These are phyloP conservation scores for Orcinus orca DNA, from an alignment of 2,113 vertebrate species.

Conservation along the genomic window DNA sequence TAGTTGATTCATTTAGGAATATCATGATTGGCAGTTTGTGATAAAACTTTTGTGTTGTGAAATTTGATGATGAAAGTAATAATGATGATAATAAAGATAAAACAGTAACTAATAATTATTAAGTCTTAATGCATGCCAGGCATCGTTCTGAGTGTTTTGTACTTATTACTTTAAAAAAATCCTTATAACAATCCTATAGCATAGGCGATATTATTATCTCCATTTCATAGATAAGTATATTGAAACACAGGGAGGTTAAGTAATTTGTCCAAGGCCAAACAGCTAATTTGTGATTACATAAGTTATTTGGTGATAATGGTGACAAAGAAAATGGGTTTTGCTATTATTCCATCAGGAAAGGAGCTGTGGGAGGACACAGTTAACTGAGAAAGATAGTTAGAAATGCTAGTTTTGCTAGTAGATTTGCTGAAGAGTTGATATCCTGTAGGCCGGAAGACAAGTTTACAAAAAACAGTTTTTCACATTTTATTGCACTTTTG, in stretches of 20 bases:
- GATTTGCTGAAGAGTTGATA: not conserved
- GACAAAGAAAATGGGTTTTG: slow-evolving; percentile 41
- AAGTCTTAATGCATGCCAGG: not conserved
- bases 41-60: not conserved
- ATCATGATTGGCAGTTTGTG: not conserved
- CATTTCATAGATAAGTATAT: not conserved
- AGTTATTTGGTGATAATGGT: slow-evolving; percentile 39
- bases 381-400: slow-evolving; percentile 39
- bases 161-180: not conserved
- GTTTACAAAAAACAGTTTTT: not conserved
- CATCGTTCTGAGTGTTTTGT: not conserved
- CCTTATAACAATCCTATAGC: not conserved
- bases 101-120: not conserved
- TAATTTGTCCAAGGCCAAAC: not conserved
- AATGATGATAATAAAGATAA: not conserved
- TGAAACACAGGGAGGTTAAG: not conserved
- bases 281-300: not conserved
- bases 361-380: not conserved
- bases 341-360: slow-evolving; percentile 55
- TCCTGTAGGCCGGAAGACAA: not conserved
- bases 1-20: not conserved
- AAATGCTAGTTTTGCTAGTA: not conserved
- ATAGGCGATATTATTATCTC: not conserved
- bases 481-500: not conserved
- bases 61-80: slow-evolving; percentile 1